These are phyloP conservation scores for Lissonota sp. DNA, from an alignment of 2,888 invertebrate species.

Conservation along the genomic window DNA sequence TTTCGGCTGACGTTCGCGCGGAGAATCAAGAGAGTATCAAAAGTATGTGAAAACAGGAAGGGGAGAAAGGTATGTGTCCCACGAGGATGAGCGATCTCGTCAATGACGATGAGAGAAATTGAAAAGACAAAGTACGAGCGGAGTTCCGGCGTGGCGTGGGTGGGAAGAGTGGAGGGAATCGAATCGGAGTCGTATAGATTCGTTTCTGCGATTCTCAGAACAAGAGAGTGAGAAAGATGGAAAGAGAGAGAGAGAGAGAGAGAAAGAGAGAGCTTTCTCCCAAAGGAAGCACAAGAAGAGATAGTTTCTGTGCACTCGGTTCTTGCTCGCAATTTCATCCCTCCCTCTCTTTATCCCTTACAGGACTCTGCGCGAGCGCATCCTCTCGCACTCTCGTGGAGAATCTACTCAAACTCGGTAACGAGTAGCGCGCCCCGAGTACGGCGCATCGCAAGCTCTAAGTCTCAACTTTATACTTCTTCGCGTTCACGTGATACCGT, in stretches of 20 bases:
- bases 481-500: constrained; percentile 47
- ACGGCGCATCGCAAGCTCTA: constrained; percentile 34
- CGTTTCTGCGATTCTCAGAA: constrained; percentile 46
- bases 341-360: constrained; percentile 28
- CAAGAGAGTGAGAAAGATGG: neutral
- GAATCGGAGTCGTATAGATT: constrained; percentile 60
- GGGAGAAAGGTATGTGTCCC: neutral
- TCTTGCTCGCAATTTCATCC: constrained; percentile 20
- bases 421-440: constrained; percentile 53
- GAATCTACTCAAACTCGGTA: constrained; percentile 64
- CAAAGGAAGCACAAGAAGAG: constrained; percentile 40
- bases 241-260: constrained; percentile 7
- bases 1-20: neutral
- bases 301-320: constrained; percentile 51
- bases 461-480: constrained; percentile 60
- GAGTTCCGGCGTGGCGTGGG: neutral
- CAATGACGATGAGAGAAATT: constrained; percentile 35
- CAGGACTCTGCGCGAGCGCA: neutral
- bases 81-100: constrained; percentile 29
- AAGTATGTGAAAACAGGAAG: neutral
- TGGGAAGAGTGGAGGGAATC: constrained; percentile 53
- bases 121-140: constrained; percentile 50
- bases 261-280: constrained; percentile 21
- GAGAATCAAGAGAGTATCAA: neutral
- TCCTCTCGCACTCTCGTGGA: constrained; percentile 28